These are phyloP conservation scores for Thera britannica DNA, from an alignment of 2,888 invertebrate species.

Conservation along the genomic window DNA sequence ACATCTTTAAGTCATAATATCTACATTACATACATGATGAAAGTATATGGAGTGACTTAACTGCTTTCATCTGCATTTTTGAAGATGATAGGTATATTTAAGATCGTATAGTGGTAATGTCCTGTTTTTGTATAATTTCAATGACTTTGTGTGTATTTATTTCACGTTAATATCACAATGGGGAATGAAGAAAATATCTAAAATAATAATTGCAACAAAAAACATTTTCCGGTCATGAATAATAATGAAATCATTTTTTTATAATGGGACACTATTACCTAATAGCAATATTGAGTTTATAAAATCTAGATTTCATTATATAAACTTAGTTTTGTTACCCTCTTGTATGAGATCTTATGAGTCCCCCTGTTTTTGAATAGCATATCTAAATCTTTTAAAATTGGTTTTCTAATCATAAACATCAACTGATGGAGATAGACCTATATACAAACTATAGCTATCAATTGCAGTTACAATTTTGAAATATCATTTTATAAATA, in stretches of 20 bases:
- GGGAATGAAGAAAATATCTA: not conserved
- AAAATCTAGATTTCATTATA: constrained; percentile 2
- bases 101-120: constrained; percentile 15
- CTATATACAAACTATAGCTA: too few species aligned
- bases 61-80: constrained; percentile 23
- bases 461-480: too few species aligned
- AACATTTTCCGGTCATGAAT: not conserved
- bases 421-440: not conserved
- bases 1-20: too few species aligned
- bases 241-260: not conserved
- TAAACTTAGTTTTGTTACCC: constrained; percentile 9
- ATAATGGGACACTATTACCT: constrained; percentile 16
- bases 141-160: not conserved
- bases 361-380: not conserved
- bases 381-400: not conserved
- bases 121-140: constrained; percentile 15
- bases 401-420: not conserved
- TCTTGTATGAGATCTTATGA: constrained; percentile 1
- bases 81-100: constrained; percentile 11
- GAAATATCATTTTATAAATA: too few species aligned
- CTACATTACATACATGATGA: not conserved
- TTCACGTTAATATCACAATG: not conserved
- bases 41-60: constrained; percentile 7
- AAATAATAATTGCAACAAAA: not conserved
- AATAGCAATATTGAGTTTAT: constrained; percentile 11